Conservation (phyloP, 2,797 vertebrate species). For the Chelon labrosus region DNA sequence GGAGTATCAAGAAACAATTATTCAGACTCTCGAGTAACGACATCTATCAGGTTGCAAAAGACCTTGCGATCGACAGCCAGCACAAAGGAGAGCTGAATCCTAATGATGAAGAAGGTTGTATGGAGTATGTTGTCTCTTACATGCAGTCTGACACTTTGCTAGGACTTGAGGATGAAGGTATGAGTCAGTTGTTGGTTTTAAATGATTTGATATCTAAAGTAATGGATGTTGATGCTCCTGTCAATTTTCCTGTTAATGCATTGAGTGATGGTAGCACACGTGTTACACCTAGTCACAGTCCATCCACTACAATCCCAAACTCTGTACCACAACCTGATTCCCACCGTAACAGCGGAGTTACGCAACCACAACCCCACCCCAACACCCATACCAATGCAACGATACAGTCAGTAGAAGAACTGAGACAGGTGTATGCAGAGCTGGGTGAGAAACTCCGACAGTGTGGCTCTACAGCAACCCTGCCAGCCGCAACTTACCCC, state of each 20-base stretch:
- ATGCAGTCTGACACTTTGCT: constrained; percentile 12
- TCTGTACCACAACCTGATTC: too few relatives aligned
- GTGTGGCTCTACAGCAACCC: not conserved
- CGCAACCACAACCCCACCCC: too few relatives aligned
- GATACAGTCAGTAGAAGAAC: not conserved
- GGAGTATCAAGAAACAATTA: constrained; percentile 29
- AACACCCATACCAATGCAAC: not conserved
- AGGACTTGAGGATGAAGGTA: constrained; percentile 14
- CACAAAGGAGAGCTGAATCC: not conserved
- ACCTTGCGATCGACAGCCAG: not conserved
- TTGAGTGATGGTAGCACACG: too few relatives aligned
- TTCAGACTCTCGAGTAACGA: not conserved
- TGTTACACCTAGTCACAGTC: too few relatives aligned
- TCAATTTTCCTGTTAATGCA: too few relatives aligned
- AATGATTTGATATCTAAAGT: too few relatives aligned
- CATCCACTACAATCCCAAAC: too few relatives aligned
- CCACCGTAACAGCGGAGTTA: too few relatives aligned
- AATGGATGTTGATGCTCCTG: too few relatives aligned
- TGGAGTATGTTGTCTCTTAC: not conserved
- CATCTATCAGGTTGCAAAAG: not conserved
- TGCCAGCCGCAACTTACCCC: not conserved
- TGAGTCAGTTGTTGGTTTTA: too few relatives aligned
- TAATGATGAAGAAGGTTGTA: constrained; percentile 17
- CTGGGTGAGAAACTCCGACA: not conserved
- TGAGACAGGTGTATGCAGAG: constrained; percentile 4